Percentiles rank a stretch among this genome's conserved stretches.
phyloP scores from a whole-genome alignment of 2,888 invertebrate species.

The Himalopsyche japonica region DNA sequence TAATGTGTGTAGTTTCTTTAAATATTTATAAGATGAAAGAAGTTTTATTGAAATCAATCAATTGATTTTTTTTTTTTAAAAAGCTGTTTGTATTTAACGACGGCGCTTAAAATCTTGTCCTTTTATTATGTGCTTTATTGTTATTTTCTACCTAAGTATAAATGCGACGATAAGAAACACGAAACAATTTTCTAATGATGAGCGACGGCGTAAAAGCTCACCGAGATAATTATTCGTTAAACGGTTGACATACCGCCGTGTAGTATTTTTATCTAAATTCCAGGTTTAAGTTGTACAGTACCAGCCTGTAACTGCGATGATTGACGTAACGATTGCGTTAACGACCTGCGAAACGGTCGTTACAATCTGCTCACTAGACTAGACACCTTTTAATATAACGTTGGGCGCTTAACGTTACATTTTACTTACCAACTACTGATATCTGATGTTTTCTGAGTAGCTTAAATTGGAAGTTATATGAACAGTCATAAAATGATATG shows the following conservation, averaged over 20 bases:
- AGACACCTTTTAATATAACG: not conserved
- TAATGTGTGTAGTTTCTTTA: no score
- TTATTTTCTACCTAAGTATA: no score
- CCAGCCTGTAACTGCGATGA: not conserved
- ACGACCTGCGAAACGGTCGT: conserved; percentile 20
- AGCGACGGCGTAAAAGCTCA: not conserved
- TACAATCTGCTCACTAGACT: not conserved
- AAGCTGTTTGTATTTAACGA: no score
- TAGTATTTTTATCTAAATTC: not conserved
- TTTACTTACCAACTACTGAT: not conserved
- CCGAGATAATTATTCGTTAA: not conserved
- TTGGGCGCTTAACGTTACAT: not conserved
- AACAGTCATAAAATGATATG: no score
- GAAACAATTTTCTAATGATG: no score
- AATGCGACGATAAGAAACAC: no score
- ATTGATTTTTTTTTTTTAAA: no score
- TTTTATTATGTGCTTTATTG: no score
- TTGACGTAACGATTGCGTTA: conserved; percentile 23
- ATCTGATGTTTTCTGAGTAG: not conserved
- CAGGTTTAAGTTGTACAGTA: not conserved
- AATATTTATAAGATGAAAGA: no score
- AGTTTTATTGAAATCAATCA: no score
- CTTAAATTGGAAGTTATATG: not conserved
- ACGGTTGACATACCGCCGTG: not conserved
- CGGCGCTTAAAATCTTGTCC: no score